Evolutionary conservation across 92 coral and sea anemone species (phyloP), one percentile per base, ranked within the genome.

Genomic region (Pocillopora grandis): DNA sequence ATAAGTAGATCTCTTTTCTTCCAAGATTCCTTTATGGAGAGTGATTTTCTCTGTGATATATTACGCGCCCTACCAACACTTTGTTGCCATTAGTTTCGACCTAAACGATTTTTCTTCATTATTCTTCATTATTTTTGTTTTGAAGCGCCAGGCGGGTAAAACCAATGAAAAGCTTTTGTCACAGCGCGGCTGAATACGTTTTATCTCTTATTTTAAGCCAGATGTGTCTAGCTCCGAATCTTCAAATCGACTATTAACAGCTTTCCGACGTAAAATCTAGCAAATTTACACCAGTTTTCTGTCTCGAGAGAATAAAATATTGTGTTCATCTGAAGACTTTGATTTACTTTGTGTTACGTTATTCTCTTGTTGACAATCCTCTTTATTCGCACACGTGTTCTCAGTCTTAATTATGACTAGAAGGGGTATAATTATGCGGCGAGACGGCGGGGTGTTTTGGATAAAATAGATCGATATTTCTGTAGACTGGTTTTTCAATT

Each of bases 351-450:
- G 73, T 63, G 74, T 62, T 63, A 52, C 20, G 72, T 62, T 74
- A 74, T 83, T 83, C 72, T 73, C 72, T 42, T 12, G 16, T 19
- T 63, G 80, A 83, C 80, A 83, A 83, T 72, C 75, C 58, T 65
- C 65, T 83, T 83, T 83, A 55, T 83, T 83, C 23, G 16, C 36
- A 83, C 86, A 83, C 86, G 86, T 83, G 86, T 83, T 83, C 72
- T 49, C 36, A 18, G 62, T 63, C 65, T 62, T 83, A 71, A 82
- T 82, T 83, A 64, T 73, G 64, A 62, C 73, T 83, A 83, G 62
- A 52, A 83, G 77, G 37, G n/a, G 70, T 14, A 42, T 59, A 74
- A 83, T 83, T 74, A 63, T 64, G 72, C 75, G 64, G 73, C 10
- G 71, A 83, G 80, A 83, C 73, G 18, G 86, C 49, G 52, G 80